Evolutionary conservation across 2,113 vertebrate species (phyloP).

Genomic region (Chlamydotis undulata): DNA sequence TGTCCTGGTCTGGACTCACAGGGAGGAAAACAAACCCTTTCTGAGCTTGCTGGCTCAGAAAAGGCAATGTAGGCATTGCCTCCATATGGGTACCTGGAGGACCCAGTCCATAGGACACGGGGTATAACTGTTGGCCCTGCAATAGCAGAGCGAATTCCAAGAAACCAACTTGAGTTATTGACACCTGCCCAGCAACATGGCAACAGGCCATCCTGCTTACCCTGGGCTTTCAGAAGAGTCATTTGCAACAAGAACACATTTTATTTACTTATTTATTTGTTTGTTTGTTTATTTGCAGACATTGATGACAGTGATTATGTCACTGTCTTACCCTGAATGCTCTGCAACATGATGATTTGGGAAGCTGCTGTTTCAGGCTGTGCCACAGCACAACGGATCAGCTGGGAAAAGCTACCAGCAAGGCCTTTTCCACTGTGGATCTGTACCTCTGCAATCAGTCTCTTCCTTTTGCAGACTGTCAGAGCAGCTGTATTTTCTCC

Average conservation of each 20-base stretch:
- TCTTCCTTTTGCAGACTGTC: background rate
- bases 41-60: background rate
- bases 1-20: background rate
- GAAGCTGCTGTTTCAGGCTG: background rate
- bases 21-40: background rate
- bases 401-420: background rate
- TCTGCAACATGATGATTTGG: rapidly evolving
- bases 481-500: background rate
- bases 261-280: background rate
- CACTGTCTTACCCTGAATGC: background rate
- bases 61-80: background rate
- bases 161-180: background rate
- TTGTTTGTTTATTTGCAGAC: background rate
- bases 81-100: background rate
- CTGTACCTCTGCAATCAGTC: background rate
- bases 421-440: too few relatives aligned
- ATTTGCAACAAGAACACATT: background rate
- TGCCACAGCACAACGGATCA: rapidly evolving
- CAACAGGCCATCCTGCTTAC: background rate
- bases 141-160: background rate
- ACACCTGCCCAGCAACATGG: background rate
- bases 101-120: background rate
- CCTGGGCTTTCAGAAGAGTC: background rate
- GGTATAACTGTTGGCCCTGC: rapidly evolving
- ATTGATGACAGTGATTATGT: background rate